phyloP scores from a whole-genome alignment of 2,797 vertebrate species.

The Acrossocheilus fasciatus region DNA sequence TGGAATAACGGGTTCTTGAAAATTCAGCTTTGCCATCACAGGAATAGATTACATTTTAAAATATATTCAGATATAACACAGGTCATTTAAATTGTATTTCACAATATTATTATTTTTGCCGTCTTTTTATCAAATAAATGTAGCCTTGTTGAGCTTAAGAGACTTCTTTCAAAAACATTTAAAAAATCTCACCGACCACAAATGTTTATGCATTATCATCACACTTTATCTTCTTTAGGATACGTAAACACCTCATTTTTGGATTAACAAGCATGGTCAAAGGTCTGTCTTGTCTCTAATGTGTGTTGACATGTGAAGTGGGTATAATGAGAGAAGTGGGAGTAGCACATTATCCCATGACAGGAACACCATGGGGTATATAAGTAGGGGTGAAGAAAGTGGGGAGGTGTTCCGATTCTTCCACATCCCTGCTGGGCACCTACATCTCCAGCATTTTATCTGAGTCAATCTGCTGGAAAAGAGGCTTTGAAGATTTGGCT shows the following conservation, averaged over 20 bases:
- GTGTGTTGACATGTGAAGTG: constrained; percentile 37
- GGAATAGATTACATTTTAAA: background rate
- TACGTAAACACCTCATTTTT: background rate
- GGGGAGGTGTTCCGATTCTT: constrained; percentile 32
- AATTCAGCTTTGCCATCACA: background rate
- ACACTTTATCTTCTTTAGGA: background rate
- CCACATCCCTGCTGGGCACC: constrained; percentile 51
- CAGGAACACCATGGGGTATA: constrained; percentile 48
- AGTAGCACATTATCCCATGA: constrained; percentile 52
- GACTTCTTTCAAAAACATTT: background rate
- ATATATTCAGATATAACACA: background rate
- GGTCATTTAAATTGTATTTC: background rate
- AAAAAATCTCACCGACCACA: background rate
- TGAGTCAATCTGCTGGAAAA: constrained; percentile 58
- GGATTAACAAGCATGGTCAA: constrained; percentile 37
- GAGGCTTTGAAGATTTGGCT: constrained; percentile 42
- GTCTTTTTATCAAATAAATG: background rate
- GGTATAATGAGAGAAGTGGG: constrained; percentile 36
- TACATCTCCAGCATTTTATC: constrained; percentile 45
- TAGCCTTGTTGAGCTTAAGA: background rate
- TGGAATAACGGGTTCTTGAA: background rate
- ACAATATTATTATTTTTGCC: background rate
- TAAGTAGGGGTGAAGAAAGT: constrained; percentile 1
- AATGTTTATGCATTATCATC: background rate
- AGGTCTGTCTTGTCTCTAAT: constrained; percentile 40